phyloP scores from a whole-genome alignment of 2,888 invertebrate species.

The Leptinotarsa rubiginosa region DNA sequence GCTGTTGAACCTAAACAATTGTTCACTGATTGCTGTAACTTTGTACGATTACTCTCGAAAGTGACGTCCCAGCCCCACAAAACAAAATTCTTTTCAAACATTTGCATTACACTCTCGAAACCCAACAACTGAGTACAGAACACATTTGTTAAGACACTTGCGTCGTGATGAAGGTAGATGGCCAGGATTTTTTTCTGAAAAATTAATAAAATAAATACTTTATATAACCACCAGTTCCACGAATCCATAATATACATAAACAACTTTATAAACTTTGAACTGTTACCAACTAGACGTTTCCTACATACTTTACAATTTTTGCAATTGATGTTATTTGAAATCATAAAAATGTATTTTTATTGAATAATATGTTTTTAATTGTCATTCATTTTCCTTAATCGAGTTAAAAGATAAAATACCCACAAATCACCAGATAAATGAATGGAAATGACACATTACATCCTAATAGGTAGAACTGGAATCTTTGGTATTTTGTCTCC shows the following conservation, averaged over 20 bases:
- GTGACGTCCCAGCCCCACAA: constrained; percentile 99
- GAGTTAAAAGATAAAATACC: too few species aligned
- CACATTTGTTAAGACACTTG: constrained; percentile 94
- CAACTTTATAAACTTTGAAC: too few species aligned
- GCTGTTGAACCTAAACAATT: constrained; percentile 85
- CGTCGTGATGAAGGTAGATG: constrained; percentile 96
- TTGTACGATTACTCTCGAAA: constrained; percentile 84
- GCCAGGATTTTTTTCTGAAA: constrained; percentile 90
- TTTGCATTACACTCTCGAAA: constrained; percentile 90
- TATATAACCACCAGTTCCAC: background rate
- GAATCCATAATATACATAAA: background rate
- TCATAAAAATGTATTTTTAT: too few species aligned
- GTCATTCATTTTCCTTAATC: too few species aligned
- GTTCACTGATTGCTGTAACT: constrained; percentile 81
- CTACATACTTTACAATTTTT: too few species aligned
- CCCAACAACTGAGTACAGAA: constrained; percentile 96
- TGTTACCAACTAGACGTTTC: too few species aligned
- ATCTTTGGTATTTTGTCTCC: too few species aligned
- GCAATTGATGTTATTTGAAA: too few species aligned
- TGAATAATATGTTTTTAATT: too few species aligned
- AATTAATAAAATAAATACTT: constrained; percentile 33
- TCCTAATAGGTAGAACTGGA: too few species aligned
- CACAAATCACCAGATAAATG: too few species aligned
- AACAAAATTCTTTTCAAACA: constrained; percentile 89
- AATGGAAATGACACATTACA: too few species aligned